Evolutionary conservation across 1,140 invertebrate species (phyloP).

Genomic region (Drosophila sucinea): DNA sequence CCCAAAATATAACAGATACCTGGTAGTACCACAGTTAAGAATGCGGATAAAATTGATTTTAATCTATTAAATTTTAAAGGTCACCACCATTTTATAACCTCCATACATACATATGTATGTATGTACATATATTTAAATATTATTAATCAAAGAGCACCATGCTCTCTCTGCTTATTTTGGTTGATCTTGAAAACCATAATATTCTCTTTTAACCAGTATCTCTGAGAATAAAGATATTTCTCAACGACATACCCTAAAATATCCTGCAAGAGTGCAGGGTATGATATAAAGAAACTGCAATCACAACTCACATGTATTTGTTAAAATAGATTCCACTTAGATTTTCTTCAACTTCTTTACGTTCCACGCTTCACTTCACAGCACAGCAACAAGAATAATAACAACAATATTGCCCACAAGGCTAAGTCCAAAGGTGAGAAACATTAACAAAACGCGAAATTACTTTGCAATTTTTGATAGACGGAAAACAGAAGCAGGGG

Average conservation of each 20-base stretch:
- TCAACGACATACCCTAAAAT: too few species aligned
- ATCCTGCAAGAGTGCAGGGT: neutral
- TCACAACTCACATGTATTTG: constrained; percentile 58
- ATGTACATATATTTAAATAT: too few species aligned
- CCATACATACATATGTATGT: too few species aligned
- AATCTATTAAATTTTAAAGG: too few species aligned
- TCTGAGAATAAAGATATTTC: neutral
- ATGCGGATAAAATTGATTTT: constrained; percentile 21
- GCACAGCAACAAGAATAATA: constrained; percentile 40
- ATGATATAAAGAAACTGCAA: neutral
- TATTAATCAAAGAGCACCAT: too few species aligned
- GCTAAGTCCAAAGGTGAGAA: constrained; percentile 72
- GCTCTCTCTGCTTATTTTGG: too few species aligned
- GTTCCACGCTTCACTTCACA: constrained; percentile 64
- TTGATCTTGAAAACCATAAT: neutral
- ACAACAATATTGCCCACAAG: constrained; percentile 34
- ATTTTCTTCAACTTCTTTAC: constrained; percentile 23
- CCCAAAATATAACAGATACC: neutral
- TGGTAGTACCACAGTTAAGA: constrained; percentile 15
- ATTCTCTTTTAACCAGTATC: neutral
- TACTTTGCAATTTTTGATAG: constrained; percentile 48
- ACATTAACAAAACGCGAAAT: constrained; percentile 63
- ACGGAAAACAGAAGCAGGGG: constrained; percentile 37
- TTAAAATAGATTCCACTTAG: constrained; percentile 32
- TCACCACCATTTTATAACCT: too few species aligned